Base-by-base conservation (phyloP, 2,888 invertebrate genomes). In the Villa cingulata region DNA sequence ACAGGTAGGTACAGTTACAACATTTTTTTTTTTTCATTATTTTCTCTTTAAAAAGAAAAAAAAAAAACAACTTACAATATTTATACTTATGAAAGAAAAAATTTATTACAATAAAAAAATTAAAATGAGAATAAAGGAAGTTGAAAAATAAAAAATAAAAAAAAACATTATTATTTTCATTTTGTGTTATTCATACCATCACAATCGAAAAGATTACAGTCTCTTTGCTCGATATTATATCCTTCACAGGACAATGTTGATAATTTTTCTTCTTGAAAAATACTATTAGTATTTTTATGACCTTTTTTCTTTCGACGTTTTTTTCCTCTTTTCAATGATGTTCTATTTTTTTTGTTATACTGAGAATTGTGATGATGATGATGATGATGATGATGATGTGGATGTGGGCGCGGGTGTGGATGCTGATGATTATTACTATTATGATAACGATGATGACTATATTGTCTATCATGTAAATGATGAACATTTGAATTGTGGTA, bases 191-290 rank as follows among this genome's bases (percentile, higher is more conserved):
- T 59, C 63, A 58, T 54, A 69, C 68, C 69, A 52, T 57, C 63
- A 58, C 68, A 69, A 52, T 69, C 68, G 53, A 69, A 69, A 48
- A 61, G 63, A 55, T 69, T 69, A 60, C 68, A 69, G 56, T 68
- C 64, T 47, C 68, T 62, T 56, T 69, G 68, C 54, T 69, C 68
- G 48, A 69, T 68, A 55, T 69, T 69, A 57, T 68, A 69, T 40
- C 68, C 68, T 51, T 69, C 68, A 50, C 68, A 68, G 51, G 64
- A 64, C 48, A 68, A 60, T 38, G 67, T 66, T 63, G 37, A 64
- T 56, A 47, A 59, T 39, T 43, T 47, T 47, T 38, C 43, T 10
- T 16, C 42, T 39, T 38, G n/a, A 29, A 37, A 27, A 9, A 27
- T 27, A 27, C 27, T 27, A 9, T 27, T 27, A 9, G 6, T 6